phyloP scores from a whole-genome alignment of 2,888 invertebrate genomes.

The Alentia gelatinosa region DNA sequence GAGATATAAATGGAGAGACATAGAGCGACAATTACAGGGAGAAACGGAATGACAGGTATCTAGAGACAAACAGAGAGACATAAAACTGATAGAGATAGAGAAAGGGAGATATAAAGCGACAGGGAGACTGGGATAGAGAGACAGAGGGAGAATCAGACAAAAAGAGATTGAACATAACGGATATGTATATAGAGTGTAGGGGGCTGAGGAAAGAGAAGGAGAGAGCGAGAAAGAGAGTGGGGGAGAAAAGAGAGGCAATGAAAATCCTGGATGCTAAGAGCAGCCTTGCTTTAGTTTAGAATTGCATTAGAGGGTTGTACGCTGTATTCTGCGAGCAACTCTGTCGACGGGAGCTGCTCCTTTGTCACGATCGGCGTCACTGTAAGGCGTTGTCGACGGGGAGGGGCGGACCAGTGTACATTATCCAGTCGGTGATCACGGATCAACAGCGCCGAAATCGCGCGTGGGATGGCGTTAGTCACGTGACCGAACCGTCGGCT shows the following conservation, averaged over 20 bases:
- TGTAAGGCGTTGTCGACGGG: not conserved
- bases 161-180: too few relatives aligned
- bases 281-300: not conserved
- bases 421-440: constrained; percentile 44
- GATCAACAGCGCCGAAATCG: constrained; percentile 22
- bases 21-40: too few relatives aligned
- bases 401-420: not conserved
- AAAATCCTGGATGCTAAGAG: not conserved
- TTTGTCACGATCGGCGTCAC: not conserved
- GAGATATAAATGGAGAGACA: too few relatives aligned
- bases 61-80: too few relatives aligned
- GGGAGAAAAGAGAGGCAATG: not conserved
- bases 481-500: not conserved
- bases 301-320: not conserved
- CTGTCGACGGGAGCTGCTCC: not conserved
- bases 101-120: too few relatives aligned
- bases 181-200: too few relatives aligned
- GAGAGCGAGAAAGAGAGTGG: too few relatives aligned
- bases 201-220: too few relatives aligned
- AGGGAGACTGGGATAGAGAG: too few relatives aligned
- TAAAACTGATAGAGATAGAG: too few relatives aligned
- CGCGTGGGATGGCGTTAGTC: constrained; percentile 34
- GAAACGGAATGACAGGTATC: too few relatives aligned
- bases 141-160: too few relatives aligned
- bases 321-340: not conserved